These are phyloP conservation scores for Takifugu rubripes DNA, from an alignment of 2,797 vertebrate genomes.

Conservation along the genomic window DNA sequence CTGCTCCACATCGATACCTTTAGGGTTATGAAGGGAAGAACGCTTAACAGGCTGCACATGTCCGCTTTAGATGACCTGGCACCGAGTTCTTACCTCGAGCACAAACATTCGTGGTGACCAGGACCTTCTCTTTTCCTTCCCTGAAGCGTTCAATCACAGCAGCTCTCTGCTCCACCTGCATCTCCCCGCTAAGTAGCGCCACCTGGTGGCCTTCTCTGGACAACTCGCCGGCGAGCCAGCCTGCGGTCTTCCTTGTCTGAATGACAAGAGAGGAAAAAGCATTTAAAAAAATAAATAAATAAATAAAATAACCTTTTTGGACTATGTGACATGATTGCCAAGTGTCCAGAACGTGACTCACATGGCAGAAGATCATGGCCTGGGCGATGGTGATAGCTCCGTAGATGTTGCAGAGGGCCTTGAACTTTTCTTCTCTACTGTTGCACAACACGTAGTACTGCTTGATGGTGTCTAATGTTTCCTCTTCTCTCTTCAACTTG, in stretches of 20 bases:
- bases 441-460: conserved; percentile 94
- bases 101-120: conserved; percentile 96
- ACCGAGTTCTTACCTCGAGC: conserved; percentile 71
- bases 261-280: conserved; percentile 16
- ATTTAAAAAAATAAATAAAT: too few species aligned
- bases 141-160: conserved; percentile 95
- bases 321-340: neutral
- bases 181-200: conserved; percentile 92
- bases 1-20: conserved; percentile 95
- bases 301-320: too few species aligned
- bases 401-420: conserved; percentile 93
- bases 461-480: conserved; percentile 97
- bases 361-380: conserved; percentile 99
- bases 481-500: conserved; percentile 94
- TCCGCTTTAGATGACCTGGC: too few species aligned
- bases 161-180: conserved; percentile 96
- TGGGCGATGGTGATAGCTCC: conserved; percentile 97
- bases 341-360: conserved; percentile 67
- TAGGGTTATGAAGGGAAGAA: neutral
- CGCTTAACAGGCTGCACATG: neutral
- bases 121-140: conserved; percentile 94
- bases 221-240: conserved; percentile 91
- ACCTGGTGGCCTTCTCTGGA: conserved; percentile 92
- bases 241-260: conserved; percentile 90
- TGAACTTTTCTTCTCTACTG: conserved; percentile 92